Evolutionary conservation across 1,140 invertebrate species (phyloP).

Genomic region (Neodiprion virginianus): DNA sequence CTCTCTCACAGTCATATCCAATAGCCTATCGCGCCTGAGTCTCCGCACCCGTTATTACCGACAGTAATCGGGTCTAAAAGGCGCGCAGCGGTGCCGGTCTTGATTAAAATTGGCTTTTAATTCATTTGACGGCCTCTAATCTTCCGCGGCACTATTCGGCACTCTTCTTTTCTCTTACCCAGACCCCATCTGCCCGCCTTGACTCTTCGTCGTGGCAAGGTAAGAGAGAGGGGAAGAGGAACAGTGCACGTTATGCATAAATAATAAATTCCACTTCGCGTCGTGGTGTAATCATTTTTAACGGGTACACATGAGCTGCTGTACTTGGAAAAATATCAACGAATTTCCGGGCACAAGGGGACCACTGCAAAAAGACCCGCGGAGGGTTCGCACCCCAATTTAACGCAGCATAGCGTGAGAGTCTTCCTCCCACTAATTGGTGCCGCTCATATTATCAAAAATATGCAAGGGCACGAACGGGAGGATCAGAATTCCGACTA

Average conservation of each 20-base stretch:
- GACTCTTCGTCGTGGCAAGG: too few species aligned
- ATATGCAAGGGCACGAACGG: too few species aligned
- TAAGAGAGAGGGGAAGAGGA: neutral
- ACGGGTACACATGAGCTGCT: too few species aligned
- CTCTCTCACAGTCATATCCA: constrained; percentile 7
- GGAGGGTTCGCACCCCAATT: too few species aligned
- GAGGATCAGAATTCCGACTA: too few species aligned
- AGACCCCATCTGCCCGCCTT: too few species aligned
- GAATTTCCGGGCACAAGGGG: too few species aligned
- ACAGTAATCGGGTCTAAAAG: constrained; percentile 60
- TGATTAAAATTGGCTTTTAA: constrained; percentile 62
- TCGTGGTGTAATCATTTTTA: neutral
- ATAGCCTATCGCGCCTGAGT: constrained; percentile 15
- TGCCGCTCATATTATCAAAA: too few species aligned
- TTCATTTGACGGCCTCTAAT: constrained; percentile 62
- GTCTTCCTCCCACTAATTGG: too few species aligned
- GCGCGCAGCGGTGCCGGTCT: constrained; percentile 49
- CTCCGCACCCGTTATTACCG: constrained; percentile 56
- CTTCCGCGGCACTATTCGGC: constrained; percentile 34
- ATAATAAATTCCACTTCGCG: neutral
- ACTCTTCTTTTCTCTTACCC: neutral
- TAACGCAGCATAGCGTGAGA: too few species aligned
- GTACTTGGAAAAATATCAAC: too few species aligned
- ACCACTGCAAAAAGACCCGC: too few species aligned
- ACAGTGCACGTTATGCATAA: neutral